A percentile compares a stretch with the other conserved stretches of the same genome.
These are phyloP conservation scores for Neocloeon triangulifer DNA, from an alignment of 1,140 invertebrate species.

Conservation along the genomic window DNA sequence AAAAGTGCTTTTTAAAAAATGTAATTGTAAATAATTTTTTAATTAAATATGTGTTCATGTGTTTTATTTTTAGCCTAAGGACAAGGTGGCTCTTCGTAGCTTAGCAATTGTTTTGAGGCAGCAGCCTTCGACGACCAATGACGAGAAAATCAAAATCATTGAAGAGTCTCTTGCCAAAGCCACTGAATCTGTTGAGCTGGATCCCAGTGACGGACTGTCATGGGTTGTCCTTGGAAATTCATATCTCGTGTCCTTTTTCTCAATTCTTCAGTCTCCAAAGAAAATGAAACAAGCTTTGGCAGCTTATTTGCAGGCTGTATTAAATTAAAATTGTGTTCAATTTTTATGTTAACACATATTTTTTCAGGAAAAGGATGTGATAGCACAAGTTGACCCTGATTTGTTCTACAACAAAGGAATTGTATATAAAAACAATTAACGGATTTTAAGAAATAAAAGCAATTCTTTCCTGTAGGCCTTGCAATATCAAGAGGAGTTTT, in stretches of 20 bases:
- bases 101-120: constrained; percentile 66
- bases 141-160: constrained; percentile 37
- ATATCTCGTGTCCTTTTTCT: constrained; percentile 61
- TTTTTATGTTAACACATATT: neutral
- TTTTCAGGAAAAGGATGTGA: constrained; percentile 44
- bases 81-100: constrained; percentile 56
- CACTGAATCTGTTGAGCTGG: constrained; percentile 59
- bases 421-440: constrained; percentile 39
- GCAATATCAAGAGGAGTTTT: constrained; percentile 61
- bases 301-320: constrained; percentile 60
- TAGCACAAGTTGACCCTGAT: constrained; percentile 49
- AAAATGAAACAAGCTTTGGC: constrained; percentile 50
- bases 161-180: constrained; percentile 52
- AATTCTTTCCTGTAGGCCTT: constrained; percentile 26
- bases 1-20: constrained; percentile 73
- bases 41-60: neutral
- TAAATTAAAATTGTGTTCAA: constrained; percentile 12
- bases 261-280: constrained; percentile 43
- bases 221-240: constrained; percentile 75
- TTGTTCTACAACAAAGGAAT: constrained; percentile 69
- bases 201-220: constrained; percentile 59
- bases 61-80: constrained; percentile 33
- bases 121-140: constrained; percentile 23
- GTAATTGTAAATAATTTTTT: too few species aligned
- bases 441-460: constrained; percentile 5